These are phyloP conservation scores for Dicrurus megarhynchus DNA, from an alignment of 2,113 vertebrate genomes.

Conservation along the genomic window DNA sequence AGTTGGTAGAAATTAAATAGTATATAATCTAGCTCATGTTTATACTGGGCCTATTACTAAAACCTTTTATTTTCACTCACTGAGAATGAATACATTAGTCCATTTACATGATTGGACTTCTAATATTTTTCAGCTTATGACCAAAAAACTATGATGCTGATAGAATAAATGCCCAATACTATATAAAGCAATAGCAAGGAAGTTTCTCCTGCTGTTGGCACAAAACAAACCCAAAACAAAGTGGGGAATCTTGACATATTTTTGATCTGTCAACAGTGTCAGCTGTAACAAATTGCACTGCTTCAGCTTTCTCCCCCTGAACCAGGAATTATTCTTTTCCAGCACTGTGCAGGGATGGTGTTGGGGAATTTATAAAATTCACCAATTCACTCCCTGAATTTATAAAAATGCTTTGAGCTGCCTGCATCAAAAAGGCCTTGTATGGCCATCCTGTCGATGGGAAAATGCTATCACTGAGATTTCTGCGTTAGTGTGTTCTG, in stretches of 20 bases:
- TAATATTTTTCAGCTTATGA: background rate
- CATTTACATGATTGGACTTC: background rate
- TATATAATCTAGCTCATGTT: background rate
- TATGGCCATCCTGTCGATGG: background rate
- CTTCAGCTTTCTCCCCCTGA: background rate
- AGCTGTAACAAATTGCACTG: background rate
- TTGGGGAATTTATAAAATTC: background rate
- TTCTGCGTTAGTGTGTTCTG: background rate
- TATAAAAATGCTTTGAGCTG: background rate
- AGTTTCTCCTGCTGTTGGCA: background rate
- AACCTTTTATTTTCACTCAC: background rate
- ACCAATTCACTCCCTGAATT: background rate
- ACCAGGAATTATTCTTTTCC: background rate
- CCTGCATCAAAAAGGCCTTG: background rate
- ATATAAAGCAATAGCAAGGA: background rate
- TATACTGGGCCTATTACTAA: background rate
- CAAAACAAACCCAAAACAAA: background rate
- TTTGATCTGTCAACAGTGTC: background rate
- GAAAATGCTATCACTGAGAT: background rate
- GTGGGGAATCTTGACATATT: background rate
- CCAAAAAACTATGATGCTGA: background rate
- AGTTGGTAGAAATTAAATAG: background rate
- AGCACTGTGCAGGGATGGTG: background rate
- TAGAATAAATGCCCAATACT: background rate
- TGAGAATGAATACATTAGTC: background rate